phyloP scores from a whole-genome alignment of 2,797 vertebrate species.

The Enteromius trimaculatus region DNA sequence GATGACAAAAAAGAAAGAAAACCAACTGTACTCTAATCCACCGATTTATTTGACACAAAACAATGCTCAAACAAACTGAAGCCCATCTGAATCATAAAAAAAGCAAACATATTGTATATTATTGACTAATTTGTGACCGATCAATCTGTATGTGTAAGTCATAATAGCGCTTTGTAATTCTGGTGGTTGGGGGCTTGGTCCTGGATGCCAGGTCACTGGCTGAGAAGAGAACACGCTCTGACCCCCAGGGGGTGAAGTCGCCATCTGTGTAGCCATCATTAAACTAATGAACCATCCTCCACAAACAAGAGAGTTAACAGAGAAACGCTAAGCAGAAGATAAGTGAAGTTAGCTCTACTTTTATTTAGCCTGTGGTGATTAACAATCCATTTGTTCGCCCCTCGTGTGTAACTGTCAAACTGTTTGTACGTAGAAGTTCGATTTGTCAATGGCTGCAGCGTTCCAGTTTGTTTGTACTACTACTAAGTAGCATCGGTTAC shows the following conservation, averaged over 20 bases:
- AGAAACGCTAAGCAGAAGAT: conserved; percentile 9
- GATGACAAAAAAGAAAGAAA: too few species aligned
- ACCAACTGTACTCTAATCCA: too few species aligned
- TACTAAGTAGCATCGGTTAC: not conserved
- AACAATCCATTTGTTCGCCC: not conserved
- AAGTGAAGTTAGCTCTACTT: not conserved
- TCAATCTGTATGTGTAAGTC: not conserved
- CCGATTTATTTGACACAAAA: not conserved
- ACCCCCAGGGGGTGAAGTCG: conserved; percentile 45
- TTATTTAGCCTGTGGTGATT: conserved; percentile 17
- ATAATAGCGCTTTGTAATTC: conserved; percentile 2
- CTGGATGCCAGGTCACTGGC: conserved; percentile 31
- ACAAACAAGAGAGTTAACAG: conserved; percentile 24
- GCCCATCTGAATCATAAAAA: not conserved
- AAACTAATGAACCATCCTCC: conserved; percentile 49
- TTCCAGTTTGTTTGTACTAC: conserved; percentile 5
- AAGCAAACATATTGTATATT: not conserved
- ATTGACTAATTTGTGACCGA: not conserved
- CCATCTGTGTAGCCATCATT: conserved; percentile 55
- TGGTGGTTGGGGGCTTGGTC: conserved; percentile 14
- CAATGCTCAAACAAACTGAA: not conserved
- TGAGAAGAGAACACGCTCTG: conserved; percentile 51
- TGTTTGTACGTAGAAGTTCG: conserved; percentile 1
- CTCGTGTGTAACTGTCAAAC: conserved; percentile 13
- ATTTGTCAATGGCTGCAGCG: not conserved